These are phyloP conservation scores for Chinchilla lanigera DNA, from an alignment of 2,113 vertebrate genomes.

Conservation along the genomic window DNA sequence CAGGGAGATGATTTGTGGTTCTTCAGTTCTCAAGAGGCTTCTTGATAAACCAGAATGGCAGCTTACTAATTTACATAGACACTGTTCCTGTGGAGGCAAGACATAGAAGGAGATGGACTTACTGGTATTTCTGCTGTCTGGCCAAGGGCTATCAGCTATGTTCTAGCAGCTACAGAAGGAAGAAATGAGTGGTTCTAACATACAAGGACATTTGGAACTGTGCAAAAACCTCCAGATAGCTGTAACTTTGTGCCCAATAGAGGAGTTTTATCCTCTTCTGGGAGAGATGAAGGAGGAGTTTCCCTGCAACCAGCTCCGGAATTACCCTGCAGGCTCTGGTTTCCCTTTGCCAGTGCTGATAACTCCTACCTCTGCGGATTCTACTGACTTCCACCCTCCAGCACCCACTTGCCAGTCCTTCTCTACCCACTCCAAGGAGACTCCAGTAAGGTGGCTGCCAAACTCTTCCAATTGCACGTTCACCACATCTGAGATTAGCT, in stretches of 20 bases:
- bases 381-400: too few relatives aligned
- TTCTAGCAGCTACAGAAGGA: neutral
- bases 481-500: neutral
- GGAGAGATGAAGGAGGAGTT: neutral
- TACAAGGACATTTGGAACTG: neutral
- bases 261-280: neutral
- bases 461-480: neutral
- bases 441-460: neutral
- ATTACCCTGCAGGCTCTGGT: neutral
- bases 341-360: neutral
- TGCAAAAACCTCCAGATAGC: neutral
- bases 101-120: neutral
- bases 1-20: neutral
- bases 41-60: neutral
- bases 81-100: neutral
- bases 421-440: neutral
- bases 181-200: neutral
- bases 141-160: neutral
- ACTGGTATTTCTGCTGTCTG: neutral
- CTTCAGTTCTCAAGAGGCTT: neutral
- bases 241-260: fast-evolving
- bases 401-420: neutral
- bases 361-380: too few relatives aligned
- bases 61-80: neutral
- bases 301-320: neutral